Evolutionary conservation across 2,797 vertebrate species (phyloP), one percentile per base, ranked within the genome.

Genomic region (Anguilla marmorata): DNA sequence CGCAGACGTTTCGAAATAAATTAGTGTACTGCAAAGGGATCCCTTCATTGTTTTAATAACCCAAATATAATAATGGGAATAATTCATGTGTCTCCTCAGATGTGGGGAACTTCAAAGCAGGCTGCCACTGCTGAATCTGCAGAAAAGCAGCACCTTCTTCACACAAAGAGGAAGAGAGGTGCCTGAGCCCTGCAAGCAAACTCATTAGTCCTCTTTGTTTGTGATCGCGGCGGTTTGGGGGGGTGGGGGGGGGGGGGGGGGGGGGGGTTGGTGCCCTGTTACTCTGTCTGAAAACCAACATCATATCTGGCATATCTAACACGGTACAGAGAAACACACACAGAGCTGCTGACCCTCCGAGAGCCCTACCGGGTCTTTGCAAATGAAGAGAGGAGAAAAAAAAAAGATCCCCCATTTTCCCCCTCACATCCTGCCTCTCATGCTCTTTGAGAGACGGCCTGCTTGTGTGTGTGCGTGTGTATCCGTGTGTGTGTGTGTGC

Each of bases 11-110:
- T 82, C 45, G 21, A 24, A 82, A 82, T 82, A 8, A 82, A 82
- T 82, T 58, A 54, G 58, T 58, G 21, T 24, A 9, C 72, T 56
- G 72, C 58, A 27, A 82, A 88, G 86, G 82, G 56, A 79, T 69
- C 74, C 48, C 63, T 88, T 85, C 52, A 88, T 90, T 90, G 89
- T 90, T 89, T 79, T 90, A 89, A 90, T 85, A 90, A 87, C 86
- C 87, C 69, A 90, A 83, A 89, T 91, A 89, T 89, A 84, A 90
- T 87, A 88, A 84, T 58, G 80, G 84, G 88, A 92, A 91, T 92
- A 90, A 92, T 91, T 91, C 60, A 90, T 92, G 89, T 88, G 76
- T 86, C 87, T 91, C 79, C 69, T 88, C 87, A 87, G 88, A 88
- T 84, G 72, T 63, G 76, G 69, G 37, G 79, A 87, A 87, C 90